Evolutionary conservation across 1,140 invertebrate genomes (phyloP).

Genomic region (Pinna nobilis): DNA sequence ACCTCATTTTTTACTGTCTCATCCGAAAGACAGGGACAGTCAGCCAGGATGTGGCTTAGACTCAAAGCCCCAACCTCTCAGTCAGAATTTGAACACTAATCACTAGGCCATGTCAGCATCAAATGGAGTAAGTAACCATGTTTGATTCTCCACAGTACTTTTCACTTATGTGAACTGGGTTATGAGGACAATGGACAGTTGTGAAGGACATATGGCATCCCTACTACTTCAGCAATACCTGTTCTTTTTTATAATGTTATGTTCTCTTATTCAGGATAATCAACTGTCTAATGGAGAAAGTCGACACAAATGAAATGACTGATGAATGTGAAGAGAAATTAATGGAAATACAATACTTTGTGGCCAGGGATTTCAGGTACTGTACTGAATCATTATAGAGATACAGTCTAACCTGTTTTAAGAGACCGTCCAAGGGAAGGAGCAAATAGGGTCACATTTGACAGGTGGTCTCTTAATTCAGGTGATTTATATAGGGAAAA

Average conservation of each 20-base stretch:
- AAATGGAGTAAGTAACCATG: background rate
- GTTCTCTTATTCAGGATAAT: slow-evolving; percentile 82
- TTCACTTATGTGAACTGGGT: background rate
- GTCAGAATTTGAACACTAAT: background rate
- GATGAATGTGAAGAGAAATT: slow-evolving; percentile 92
- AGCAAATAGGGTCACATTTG: too few species aligned
- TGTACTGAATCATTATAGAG: too few species aligned
- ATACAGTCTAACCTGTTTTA: too few species aligned
- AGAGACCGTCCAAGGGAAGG: too few species aligned
- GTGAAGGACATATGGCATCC: too few species aligned
- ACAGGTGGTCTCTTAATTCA: too few species aligned
- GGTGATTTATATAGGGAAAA: too few species aligned
- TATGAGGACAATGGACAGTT: background rate
- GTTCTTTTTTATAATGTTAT: background rate
- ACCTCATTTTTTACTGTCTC: background rate
- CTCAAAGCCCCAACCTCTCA: too few species aligned
- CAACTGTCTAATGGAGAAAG: slow-evolving; percentile 93
- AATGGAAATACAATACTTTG: slow-evolving; percentile 97
- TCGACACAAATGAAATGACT: slow-evolving; percentile 90
- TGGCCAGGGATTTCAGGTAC: slow-evolving; percentile 92
- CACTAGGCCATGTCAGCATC: background rate
- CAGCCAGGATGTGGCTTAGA: too few species aligned
- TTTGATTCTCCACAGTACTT: background rate
- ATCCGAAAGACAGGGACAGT: too few species aligned
- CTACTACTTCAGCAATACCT: too few species aligned